Base-by-base conservation (phyloP, 2,888 invertebrate genomes). In the Megalurothrips usitatus region DNA sequence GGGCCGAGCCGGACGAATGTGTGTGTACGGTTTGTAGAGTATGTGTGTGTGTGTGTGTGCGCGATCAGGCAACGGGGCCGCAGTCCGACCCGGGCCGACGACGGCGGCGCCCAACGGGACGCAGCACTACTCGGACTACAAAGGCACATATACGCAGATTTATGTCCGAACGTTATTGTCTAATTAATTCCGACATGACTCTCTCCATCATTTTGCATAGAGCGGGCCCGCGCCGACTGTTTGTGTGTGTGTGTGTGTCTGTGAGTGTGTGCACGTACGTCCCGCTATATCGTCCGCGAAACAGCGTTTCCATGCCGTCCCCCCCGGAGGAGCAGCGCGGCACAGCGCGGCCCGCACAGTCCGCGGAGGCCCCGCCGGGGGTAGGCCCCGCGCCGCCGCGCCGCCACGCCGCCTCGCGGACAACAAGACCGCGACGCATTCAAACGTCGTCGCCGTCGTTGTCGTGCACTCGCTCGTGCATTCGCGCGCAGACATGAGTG, bases 171-270 rank as follows among this genome's bases (percentile, higher is more conserved):
- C 58, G 58, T 58, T 58, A 58, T 58, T 58, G 17, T 58, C 58
- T 58, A 58, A 58, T 58, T 58, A 17, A 58, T 58, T 58, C 58
- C 58, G 58, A 58, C 58, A 58, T n/a, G 58, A n/a, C 58, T 58
- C 58, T 58, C 58, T 58, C 58, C n/a, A 58, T 58, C 58, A 58
- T 17, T 58, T 58, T n/a, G 58, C 58, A 58, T 58, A 17, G 58
- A 58, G 17, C 58, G 58, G 58, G 0, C 58, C 58, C 14, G 52
- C 14, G 14, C 52, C 14, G 52, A n/a, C 58, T n/a, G n/a, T n/a
- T n/a, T n/a, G 34, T 4, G 34, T 43, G 34, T 43, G 34, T 43
- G 34, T 43, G 34, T 43, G 34, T 43, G 34, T 43, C 2, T 43
- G 34, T 43, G 34, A 4, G 34, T 43, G 34, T 43, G 34, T 43